phyloP scores from a whole-genome alignment of 2,797 vertebrate species.

The Acridotheres tristis region DNA sequence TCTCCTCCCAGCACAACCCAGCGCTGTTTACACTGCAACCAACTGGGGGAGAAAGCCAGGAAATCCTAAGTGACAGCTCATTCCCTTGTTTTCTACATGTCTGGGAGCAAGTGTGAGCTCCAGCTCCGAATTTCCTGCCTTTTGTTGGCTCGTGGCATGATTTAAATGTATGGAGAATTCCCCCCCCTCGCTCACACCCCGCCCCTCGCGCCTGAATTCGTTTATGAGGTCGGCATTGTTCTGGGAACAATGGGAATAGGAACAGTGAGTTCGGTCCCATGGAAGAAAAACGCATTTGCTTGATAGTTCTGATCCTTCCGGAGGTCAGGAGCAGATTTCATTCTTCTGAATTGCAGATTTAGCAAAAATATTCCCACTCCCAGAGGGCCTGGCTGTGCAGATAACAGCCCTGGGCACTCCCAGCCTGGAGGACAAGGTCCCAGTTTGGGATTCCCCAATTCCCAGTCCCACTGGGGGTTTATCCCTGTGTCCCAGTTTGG shows the following conservation, averaged over 20 bases:
- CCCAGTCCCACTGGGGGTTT: rapidly evolving
- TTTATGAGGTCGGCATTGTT: slow-evolving; percentile 57
- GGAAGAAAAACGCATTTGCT: slow-evolving; percentile 62
- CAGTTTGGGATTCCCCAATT: not conserved
- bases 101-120: slow-evolving; percentile 49
- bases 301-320: slow-evolving; percentile 70
- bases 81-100: slow-evolving; percentile 37
- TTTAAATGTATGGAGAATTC: slow-evolving; percentile 54
- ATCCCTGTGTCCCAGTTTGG: not conserved
- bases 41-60: slow-evolving; percentile 42
- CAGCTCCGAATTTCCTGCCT: slow-evolving; percentile 60
- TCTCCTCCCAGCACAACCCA: not conserved
- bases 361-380: not conserved
- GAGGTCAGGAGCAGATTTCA: slow-evolving; percentile 68
- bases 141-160: slow-evolving; percentile 53
- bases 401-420: not conserved
- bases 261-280: slow-evolving; percentile 70
- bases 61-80: slow-evolving; percentile 65
- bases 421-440: not conserved
- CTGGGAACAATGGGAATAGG: slow-evolving; percentile 63
- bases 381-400: not conserved
- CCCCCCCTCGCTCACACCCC: not conserved
- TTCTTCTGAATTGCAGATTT: slow-evolving; percentile 55
- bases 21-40: slow-evolving; percentile 48
- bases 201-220: slow-evolving; percentile 18